Evolutionary conservation across 1,140 invertebrate genomes (phyloP).

Genomic region (Aphelinus atriplicis): DNA sequence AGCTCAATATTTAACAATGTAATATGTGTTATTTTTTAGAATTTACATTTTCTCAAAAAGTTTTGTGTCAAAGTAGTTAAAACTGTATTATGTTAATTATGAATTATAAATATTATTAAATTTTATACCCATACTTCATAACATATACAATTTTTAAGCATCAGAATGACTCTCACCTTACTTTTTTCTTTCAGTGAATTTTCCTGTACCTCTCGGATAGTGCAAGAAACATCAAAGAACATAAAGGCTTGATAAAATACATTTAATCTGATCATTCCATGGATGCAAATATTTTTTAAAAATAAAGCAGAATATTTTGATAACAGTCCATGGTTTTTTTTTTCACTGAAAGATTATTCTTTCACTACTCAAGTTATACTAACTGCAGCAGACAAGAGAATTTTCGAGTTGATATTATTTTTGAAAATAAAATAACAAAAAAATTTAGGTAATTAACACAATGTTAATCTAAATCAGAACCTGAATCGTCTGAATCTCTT

Average conservation of each 20-base stretch:
- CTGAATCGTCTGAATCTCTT: slow-evolving; percentile 71
- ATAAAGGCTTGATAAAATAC: neutral
- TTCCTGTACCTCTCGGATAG: neutral
- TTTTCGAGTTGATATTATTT: neutral
- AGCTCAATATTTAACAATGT: slow-evolving; percentile 15
- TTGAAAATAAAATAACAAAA: slow-evolving; percentile 11
- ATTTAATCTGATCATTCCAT: slow-evolving; percentile 21
- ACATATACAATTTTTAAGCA: neutral
- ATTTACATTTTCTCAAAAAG: neutral
- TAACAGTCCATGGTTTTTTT: neutral
- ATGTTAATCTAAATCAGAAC: slow-evolving; percentile 66
- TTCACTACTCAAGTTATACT: no score
- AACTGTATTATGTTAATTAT: slow-evolving; percentile 3
- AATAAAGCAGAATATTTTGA: slow-evolving; percentile 8
- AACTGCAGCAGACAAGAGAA: neutral
- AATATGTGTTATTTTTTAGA: slow-evolving; percentile 49
- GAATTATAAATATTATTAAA: slow-evolving; percentile 15
- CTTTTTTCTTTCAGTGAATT: slow-evolving; percentile 38
- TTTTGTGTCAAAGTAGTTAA: slow-evolving; percentile 14
- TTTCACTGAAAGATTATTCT: neutral
- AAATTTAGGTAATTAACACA: slow-evolving; percentile 13
- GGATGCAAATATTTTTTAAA: slow-evolving; percentile 21
- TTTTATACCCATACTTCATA: slow-evolving; percentile 7
- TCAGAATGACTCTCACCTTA: no score
- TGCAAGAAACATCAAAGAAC: slow-evolving; percentile 2